Conservation (phyloP, 2,888 invertebrate species). For the Morinoia aosen region DNA sequence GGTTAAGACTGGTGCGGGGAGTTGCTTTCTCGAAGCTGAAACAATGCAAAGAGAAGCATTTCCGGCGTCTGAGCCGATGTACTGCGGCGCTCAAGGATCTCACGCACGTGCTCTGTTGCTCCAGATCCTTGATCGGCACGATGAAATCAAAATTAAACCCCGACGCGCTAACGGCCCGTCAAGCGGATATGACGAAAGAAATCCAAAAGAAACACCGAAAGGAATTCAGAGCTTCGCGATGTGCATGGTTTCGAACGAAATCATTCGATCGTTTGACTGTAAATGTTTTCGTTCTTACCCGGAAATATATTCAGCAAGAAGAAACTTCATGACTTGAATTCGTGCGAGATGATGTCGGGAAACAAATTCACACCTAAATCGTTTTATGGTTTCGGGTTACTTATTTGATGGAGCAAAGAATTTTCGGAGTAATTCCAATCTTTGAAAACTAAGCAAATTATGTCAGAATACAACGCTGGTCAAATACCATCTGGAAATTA, state of each 20-base stretch:
- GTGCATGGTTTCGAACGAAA: neutral
- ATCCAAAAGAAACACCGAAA: neutral
- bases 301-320: neutral
- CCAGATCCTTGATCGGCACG: neutral
- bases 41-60: constrained; percentile 24
- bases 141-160: neutral
- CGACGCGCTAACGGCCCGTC: neutral
- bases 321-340: neutral
- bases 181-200: neutral
- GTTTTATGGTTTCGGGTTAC: neutral
- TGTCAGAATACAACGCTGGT: neutral
- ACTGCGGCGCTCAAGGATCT: neutral
- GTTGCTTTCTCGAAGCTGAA: neutral
- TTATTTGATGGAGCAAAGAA: neutral
- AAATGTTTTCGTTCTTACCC: neutral
- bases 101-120: neutral
- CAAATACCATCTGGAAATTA: neutral
- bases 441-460: neutral
- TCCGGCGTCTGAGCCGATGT: neutral
- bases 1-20: neutral
- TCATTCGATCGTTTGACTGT: neutral
- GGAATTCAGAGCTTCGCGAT: neutral
- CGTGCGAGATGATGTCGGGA: neutral
- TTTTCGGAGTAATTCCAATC: neutral
- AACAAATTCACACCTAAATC: neutral